A percentile compares a stretch with the other conserved stretches of the same genome.
These are phyloP conservation scores for Phycodurus eques DNA, from an alignment of 2,113 vertebrate genomes.

Conservation along the genomic window DNA sequence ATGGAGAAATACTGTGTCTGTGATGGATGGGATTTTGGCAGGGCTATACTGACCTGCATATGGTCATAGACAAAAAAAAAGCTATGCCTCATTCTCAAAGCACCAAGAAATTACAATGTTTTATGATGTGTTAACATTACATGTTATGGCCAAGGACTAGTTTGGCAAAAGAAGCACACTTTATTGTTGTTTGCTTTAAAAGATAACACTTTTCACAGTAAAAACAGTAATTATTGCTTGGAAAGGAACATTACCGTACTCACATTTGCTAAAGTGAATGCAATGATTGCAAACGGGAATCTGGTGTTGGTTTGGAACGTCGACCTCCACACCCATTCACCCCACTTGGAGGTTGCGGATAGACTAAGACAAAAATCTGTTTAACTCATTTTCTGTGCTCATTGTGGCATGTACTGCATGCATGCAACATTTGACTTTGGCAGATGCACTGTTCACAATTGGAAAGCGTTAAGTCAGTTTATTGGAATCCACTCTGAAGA, in stretches of 20 bases:
- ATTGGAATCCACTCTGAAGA: not conserved
- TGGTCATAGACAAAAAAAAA: not conserved
- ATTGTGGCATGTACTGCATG: constrained; percentile 7
- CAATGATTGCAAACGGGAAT: not conserved
- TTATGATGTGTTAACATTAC: not conserved
- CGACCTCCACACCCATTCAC: not conserved
- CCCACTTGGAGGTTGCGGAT: constrained; percentile 1
- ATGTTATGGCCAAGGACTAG: not conserved
- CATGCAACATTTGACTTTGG: constrained; percentile 16
- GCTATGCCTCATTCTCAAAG: not conserved
- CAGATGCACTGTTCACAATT: constrained; percentile 6
- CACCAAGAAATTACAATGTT: not conserved
- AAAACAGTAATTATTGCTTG: not conserved
- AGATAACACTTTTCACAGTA: not conserved
- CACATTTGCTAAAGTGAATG: not conserved
- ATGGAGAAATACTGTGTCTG: not conserved
- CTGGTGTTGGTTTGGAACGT: not conserved
- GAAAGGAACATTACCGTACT: not conserved
- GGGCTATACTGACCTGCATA: not conserved
- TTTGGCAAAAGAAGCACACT: not conserved
- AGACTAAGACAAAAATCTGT: constrained; percentile 4
- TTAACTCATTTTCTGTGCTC: constrained; percentile 7
- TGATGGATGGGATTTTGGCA: constrained; percentile 1
- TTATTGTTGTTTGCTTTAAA: not conserved
- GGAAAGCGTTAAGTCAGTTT: constrained; percentile 4